Percentiles rank a stretch among this genome's conserved stretches.
Evolutionary conservation across 2,888 invertebrate genomes (phyloP).

Genomic region (Cheilosia urbana): DNA sequence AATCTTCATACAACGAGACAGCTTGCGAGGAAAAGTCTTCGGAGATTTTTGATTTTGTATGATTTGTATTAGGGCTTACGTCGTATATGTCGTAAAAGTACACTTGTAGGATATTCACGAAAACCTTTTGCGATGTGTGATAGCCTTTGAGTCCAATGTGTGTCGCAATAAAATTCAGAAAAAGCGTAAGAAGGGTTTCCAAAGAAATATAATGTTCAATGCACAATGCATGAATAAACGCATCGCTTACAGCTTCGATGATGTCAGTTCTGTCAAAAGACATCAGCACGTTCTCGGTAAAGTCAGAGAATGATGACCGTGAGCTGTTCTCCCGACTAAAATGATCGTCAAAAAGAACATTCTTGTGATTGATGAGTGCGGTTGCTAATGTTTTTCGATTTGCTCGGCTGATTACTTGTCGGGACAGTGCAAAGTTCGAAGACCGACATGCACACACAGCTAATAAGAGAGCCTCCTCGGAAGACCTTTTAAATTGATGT

Average conservation of each 20-base stretch:
- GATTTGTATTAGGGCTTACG: slow-evolving; percentile 78
- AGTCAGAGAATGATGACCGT: slow-evolving; percentile 81
- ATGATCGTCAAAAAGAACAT: slow-evolving; percentile 81
- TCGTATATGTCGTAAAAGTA: slow-evolving; percentile 84
- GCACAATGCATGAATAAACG: slow-evolving; percentile 81
- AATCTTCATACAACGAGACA: slow-evolving; percentile 62
- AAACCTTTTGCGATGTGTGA: slow-evolving; percentile 83
- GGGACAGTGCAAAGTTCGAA: slow-evolving; percentile 81
- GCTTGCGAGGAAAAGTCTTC: slow-evolving; percentile 66
- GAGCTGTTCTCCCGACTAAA: slow-evolving; percentile 68
- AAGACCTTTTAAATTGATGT: slow-evolving; percentile 69
- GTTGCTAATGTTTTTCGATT: slow-evolving; percentile 80
- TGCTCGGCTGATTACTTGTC: slow-evolving; percentile 79
- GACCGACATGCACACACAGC: slow-evolving; percentile 82
- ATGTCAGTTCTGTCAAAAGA: slow-evolving; percentile 79
- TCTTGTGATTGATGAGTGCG: slow-evolving; percentile 81
- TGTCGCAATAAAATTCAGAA: slow-evolving; percentile 88
- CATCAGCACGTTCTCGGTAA: slow-evolving; percentile 82
- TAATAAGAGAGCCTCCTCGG: slow-evolving; percentile 80
- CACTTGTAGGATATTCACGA: slow-evolving; percentile 84
- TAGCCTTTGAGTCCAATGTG: slow-evolving; percentile 86
- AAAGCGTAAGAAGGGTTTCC: slow-evolving; percentile 84
- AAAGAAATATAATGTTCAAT: slow-evolving; percentile 81
- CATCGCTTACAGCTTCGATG: slow-evolving; percentile 82
- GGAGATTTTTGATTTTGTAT: slow-evolving; percentile 66